phyloP scores from a whole-genome alignment of 2,888 invertebrate genomes.

The Drosophila prostipennis region DNA sequence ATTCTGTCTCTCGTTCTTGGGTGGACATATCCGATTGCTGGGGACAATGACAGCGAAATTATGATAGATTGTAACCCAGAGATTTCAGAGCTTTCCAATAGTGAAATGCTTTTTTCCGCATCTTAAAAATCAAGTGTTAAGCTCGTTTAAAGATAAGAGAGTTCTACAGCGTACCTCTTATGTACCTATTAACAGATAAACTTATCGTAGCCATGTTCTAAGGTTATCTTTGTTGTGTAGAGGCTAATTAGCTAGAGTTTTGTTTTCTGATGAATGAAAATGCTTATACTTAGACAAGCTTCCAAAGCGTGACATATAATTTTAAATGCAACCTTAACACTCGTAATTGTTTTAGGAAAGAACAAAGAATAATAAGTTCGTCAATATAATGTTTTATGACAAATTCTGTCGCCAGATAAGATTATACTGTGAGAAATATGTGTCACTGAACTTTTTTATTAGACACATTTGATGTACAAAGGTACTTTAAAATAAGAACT shows the following conservation, averaged over 20 bases:
- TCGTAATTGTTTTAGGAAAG: not conserved
- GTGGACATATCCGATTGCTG: conserved; percentile 35
- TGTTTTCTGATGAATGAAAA: not conserved
- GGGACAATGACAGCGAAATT: conserved; percentile 31
- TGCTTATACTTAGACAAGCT: not conserved
- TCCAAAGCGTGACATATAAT: not conserved
- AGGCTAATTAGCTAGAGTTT: not conserved
- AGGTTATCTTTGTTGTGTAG: not conserved
- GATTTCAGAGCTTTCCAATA: conserved; percentile 16
- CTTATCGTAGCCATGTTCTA: no score
- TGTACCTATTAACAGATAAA: conserved; percentile 2
- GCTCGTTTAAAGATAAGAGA: not conserved
- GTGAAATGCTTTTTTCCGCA: not conserved
- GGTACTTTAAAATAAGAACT: not conserved
- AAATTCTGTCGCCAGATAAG: not conserved
- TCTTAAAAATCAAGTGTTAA: conserved; percentile 2
- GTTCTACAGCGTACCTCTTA: not conserved
- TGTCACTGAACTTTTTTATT: not conserved
- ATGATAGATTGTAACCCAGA: conserved; percentile 23
- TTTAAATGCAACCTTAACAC: not conserved
- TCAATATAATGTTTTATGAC: not conserved
- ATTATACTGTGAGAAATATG: not conserved
- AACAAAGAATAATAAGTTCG: not conserved
- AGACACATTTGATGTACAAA: not conserved
- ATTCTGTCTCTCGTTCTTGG: conserved; percentile 12